These are phyloP conservation scores for Drymodes brunneopygia DNA, from an alignment of 2,113 vertebrate species.

Conservation along the genomic window DNA sequence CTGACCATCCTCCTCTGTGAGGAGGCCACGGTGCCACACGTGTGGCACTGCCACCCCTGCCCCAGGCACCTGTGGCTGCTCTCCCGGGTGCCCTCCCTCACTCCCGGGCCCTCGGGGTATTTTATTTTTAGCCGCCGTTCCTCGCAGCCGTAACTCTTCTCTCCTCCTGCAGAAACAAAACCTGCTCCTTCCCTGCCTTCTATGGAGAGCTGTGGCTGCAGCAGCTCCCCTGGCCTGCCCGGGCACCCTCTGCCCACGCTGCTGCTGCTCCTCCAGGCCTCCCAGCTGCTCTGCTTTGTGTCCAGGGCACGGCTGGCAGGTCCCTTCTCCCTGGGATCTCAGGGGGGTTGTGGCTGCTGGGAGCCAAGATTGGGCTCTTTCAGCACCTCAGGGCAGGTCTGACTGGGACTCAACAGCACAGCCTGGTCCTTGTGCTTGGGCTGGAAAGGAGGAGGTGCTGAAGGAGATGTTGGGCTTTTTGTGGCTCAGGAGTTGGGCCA, in stretches of 20 bases:
- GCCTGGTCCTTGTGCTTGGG: too few species aligned
- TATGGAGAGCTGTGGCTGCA: not conserved
- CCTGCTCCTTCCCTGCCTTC: constrained; percentile 29
- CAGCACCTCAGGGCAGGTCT: too few species aligned
- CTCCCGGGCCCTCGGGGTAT: not conserved
- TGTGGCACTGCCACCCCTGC: not conserved
- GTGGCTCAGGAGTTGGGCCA: too few species aligned
- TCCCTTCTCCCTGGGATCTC: not conserved
- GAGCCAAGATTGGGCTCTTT: not conserved
- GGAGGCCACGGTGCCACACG: fast-evolving
- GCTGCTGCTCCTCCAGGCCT: not conserved
- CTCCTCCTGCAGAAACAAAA: not conserved
- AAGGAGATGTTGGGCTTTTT: too few species aligned
- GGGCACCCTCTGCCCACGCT: not conserved
- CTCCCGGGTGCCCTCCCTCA: fast-evolving
- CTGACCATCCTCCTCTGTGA: fast-evolving
- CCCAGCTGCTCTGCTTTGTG: not conserved
- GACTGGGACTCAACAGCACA: too few species aligned
- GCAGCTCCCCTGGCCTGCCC: not conserved
- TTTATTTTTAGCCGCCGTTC: not conserved
- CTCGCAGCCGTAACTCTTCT: not conserved
- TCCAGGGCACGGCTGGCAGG: not conserved
- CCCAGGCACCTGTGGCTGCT: not conserved
- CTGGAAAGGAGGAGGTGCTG: too few species aligned
- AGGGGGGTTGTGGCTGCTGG: not conserved